Conservation (phyloP, 2,113 vertebrate genomes). For the Daubentonia madagascariensis region DNA sequence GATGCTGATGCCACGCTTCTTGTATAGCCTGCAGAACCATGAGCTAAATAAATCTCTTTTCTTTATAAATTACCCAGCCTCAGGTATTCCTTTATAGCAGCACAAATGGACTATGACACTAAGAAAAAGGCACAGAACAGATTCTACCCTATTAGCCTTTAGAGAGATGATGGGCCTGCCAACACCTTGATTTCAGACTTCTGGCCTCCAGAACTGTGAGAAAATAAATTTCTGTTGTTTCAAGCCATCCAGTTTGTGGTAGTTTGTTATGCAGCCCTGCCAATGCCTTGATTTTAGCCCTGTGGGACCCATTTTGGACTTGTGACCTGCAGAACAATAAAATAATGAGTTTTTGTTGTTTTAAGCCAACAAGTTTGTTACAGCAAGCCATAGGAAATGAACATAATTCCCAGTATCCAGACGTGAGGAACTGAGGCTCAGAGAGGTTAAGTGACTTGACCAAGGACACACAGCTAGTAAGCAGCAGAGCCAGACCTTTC, state of each 20-base stretch:
- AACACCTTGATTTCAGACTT: not conserved
- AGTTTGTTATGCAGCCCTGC: not conserved
- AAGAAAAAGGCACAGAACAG: not conserved
- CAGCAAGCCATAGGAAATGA: not conserved
- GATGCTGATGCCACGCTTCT: too few species aligned
- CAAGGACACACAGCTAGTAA: not conserved
- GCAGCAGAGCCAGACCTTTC: not conserved
- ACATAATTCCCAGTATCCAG: not conserved
- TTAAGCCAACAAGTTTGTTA: not conserved
- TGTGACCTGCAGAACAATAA: not conserved
- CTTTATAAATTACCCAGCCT: too few species aligned
- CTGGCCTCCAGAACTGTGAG: not conserved
- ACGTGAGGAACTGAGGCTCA: not conserved
- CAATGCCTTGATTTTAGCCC: not conserved
- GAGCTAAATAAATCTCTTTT: too few species aligned
- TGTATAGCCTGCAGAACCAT: too few species aligned
- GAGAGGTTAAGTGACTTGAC: not conserved
- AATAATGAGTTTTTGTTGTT: not conserved
- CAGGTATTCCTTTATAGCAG: too few species aligned
- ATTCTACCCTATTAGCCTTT: not conserved
- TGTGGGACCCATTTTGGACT: not conserved
- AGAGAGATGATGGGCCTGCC: not conserved
- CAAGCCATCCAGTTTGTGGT: not conserved
- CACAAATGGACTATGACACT: too few species aligned
- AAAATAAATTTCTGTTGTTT: not conserved